Evolutionary conservation across 1,140 invertebrate genomes (phyloP).

Genomic region (Drosophila kepulauana): DNA sequence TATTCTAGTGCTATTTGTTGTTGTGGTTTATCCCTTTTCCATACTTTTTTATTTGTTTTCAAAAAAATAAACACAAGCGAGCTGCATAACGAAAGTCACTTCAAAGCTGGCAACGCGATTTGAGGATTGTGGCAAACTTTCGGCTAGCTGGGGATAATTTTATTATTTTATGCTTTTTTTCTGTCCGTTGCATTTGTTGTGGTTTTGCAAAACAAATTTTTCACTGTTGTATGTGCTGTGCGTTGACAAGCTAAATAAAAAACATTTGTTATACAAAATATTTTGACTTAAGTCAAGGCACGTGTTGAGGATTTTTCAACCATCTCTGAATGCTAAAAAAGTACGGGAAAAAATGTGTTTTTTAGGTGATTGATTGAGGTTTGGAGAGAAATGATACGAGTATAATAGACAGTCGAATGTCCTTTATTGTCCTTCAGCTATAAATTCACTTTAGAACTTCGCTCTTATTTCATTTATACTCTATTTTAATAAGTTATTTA

Average conservation of each 20-base stretch:
- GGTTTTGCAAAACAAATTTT: constrained; percentile 28
- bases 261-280: constrained; percentile 3
- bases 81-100: constrained; percentile 49
- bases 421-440: constrained; percentile 12
- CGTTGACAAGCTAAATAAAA: constrained; percentile 17
- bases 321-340: neutral
- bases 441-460: neutral
- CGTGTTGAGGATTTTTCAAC: constrained; percentile 9
- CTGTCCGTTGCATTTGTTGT: constrained; percentile 27
- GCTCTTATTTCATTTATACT: no score
- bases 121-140: constrained; percentile 17
- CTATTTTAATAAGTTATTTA: neutral
- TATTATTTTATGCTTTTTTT: constrained; percentile 13
- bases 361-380: constrained; percentile 17
- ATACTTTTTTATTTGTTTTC: constrained; percentile 46
- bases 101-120: constrained; percentile 19
- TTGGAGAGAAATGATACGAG: neutral
- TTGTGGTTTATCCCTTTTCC: constrained; percentile 50
- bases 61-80: constrained; percentile 57
- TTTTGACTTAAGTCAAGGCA: constrained; percentile 22
- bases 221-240: neutral
- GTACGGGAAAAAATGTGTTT: neutral
- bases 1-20: constrained; percentile 32
- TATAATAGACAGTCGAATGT: constrained; percentile 6
- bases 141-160: constrained; percentile 20